Percentiles rank a stretch among this genome's conserved stretches.
Conservation (phyloP, 1,140 invertebrate species). For the Eulimnadia texana region DNA sequence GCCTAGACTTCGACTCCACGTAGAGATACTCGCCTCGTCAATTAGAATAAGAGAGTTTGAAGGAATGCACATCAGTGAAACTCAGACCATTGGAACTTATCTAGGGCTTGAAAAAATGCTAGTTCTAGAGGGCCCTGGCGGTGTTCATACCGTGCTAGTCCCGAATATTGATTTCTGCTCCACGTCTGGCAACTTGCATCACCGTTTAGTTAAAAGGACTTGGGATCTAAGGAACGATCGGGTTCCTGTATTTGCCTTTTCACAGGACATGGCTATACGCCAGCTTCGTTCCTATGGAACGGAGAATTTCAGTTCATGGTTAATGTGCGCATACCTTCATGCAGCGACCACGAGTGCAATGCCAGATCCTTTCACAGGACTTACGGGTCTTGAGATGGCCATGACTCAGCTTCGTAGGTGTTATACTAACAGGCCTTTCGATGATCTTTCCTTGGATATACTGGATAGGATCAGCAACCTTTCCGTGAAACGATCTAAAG, state of each 20-base stretch:
- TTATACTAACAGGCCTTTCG: constrained; percentile 15
- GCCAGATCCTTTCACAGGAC: constrained; percentile 13
- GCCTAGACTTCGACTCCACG: neutral
- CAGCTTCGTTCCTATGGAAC: neutral
- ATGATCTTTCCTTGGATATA: neutral
- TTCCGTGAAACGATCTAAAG: neutral
- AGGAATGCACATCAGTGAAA: neutral
- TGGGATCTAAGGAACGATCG: neutral
- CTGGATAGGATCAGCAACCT: neutral
- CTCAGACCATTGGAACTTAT: neutral
- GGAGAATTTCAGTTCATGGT: constrained; percentile 1
- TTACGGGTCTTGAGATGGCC: constrained; percentile 16
- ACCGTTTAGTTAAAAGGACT: neutral
- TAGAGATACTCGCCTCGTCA: neutral
- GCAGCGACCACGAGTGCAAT: constrained; percentile 10
- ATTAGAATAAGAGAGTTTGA: neutral
- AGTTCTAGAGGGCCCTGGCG: neutral
- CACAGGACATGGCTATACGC: neutral
- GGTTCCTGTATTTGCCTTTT: neutral
- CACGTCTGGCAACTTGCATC: neutral
- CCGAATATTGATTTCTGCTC: neutral
- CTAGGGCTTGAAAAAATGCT: neutral
- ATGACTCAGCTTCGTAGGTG: constrained; percentile 5
- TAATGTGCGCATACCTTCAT: constrained; percentile 12
- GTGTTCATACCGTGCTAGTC: neutral